Evolutionary conservation across 2,113 vertebrate genomes (phyloP).

Genomic region (Odontophorus gujanensis): DNA sequence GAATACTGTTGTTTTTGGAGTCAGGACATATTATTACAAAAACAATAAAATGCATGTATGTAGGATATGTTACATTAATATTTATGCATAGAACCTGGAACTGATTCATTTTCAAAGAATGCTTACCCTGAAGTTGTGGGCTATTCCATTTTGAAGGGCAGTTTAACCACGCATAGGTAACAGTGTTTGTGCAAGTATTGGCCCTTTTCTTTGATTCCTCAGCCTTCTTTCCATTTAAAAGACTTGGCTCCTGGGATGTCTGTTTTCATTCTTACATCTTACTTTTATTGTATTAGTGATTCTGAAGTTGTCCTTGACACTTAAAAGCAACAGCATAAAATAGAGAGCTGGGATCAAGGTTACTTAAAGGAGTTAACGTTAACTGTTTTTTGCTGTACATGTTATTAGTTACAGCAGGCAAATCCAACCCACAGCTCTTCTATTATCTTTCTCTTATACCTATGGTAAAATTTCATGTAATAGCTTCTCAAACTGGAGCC

Average conservation of each 20-base stretch:
- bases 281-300: neutral
- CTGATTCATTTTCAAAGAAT: neutral
- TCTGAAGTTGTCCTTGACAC: neutral
- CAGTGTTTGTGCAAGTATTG: neutral
- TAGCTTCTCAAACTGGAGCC: neutral
- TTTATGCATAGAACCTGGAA: neutral
- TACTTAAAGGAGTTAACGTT: neutral
- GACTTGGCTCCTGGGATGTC: neutral
- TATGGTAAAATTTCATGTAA: neutral
- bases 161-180: neutral
- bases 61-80: neutral
- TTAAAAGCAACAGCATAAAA: neutral
- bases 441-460: neutral
- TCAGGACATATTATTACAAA: neutral
- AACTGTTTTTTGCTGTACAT: neutral
- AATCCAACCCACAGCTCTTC: neutral
- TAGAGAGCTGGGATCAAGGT: neutral
- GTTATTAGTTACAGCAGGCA: neutral
- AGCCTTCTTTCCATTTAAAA: neutral
- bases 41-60: neutral
- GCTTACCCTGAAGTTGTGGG: neutral
- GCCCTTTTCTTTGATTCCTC: neutral
- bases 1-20: neutral
- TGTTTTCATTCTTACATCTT: neutral
- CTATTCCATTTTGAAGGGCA: neutral